Base-by-base conservation (phyloP, 2,888 invertebrate species). In the Trichopoda pennipes region DNA sequence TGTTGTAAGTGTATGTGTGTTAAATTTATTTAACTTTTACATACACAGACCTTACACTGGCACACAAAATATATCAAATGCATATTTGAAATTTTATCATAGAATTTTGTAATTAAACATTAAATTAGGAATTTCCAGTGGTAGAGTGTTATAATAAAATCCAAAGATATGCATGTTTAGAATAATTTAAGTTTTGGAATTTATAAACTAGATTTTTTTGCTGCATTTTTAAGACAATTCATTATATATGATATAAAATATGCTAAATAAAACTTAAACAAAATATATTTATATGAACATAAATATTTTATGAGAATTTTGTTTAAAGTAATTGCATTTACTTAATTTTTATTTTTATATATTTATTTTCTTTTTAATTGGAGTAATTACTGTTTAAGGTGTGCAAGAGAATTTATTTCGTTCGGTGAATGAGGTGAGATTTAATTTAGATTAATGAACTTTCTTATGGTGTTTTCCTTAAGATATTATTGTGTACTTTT, bases 91-190 rank as follows among this genome's bases (percentile, higher is more conserved):
- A 80, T 69, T 74, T 61, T 69, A 69, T 19, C 42, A 16, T 44
- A 44, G 16, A 68, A 80, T 63, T 74, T 49, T 49, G 21, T 42
- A 74, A 74, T 80, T 63, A 63, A 69, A 80, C 49, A 61, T 80
- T 80, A 74, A 74, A 79, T 74, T 68, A 79, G 69, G 68, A 68
- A 49, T 23, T 64, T 56, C 44, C n/a, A 12, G 49, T 21, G 28
- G 73, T 55, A 53, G 19, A 68, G 38, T 68, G 69, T 55, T 61
- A 32, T 7, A 69, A 63, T 23, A 63, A 60, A 76, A 76, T 3
- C 44, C 17, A 32, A 10, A 66, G 49, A 55, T 28, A 69, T 53
- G 42, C 60, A 60, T 76, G 76, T 28, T 55, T 38, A 23, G 69
- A 69, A 76, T 76, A 76, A 61, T 60, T 44, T 16, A 44, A 44